These are phyloP conservation scores for Lochmaea capreae DNA, from an alignment of 2,888 invertebrate species.

Conservation along the genomic window DNA sequence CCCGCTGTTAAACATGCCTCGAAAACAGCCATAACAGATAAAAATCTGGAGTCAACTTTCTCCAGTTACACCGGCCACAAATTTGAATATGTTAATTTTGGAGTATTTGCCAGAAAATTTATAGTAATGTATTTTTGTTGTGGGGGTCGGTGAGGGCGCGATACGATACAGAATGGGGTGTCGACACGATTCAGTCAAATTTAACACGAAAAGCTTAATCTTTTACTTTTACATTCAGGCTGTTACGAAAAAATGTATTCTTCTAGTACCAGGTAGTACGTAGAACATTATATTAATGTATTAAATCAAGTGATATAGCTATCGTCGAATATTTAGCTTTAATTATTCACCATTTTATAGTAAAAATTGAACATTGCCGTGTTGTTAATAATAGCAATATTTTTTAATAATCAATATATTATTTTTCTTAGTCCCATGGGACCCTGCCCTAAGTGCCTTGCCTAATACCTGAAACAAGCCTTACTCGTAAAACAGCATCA, in stretches of 20 bases:
- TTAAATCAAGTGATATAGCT: too few relatives aligned
- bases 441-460: too few relatives aligned
- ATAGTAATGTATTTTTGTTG: constrained; percentile 55
- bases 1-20: constrained; percentile 53
- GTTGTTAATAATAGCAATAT: too few relatives aligned
- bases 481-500: too few relatives aligned
- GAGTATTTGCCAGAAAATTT: constrained; percentile 56
- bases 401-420: too few relatives aligned
- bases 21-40: constrained; percentile 61
- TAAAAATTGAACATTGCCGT: too few relatives aligned
- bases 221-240: constrained; percentile 6
- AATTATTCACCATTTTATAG: too few relatives aligned
- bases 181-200: constrained; percentile 62
- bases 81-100: constrained; percentile 62
- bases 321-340: too few relatives aligned
- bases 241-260: neutral
- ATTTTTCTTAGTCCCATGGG: too few relatives aligned
- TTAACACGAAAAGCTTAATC: constrained; percentile 53
- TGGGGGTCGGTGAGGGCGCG: constrained; percentile 60
- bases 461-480: too few relatives aligned
- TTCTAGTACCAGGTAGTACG: neutral
- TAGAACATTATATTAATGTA: neutral
- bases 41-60: constrained; percentile 59
- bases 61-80: constrained; percentile 51
- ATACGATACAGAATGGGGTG: constrained; percentile 62